Evolutionary conservation across 2,797 vertebrate species (phyloP), one percentile per base, ranked within the genome.

Genomic region (Emydoidea blandingii): DNA sequence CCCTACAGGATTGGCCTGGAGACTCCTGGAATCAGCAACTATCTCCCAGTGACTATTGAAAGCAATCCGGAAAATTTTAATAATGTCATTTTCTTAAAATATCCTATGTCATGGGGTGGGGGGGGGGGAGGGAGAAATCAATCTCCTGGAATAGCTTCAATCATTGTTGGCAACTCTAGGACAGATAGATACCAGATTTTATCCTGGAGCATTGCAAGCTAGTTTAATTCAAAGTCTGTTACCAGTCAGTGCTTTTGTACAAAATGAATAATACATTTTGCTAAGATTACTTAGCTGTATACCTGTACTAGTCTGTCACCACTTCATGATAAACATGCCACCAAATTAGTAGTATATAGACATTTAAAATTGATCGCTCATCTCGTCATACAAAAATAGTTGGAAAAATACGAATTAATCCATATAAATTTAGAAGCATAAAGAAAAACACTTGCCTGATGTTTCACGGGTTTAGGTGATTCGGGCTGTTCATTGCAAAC

Each of bases 391-490:
- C 79, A 94, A 85, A 47, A 92, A 76, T 86, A 1, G 81, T 78
- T 10, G 68, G 85, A 84, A 90, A 49, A n/a, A 65, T 1, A 94
- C 89, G 50, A 92, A 56, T 87, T 96, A 5, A 1, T 87, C 95
- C 93, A 41, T 1, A 10, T 23, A 85, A 94, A n/a, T 96, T 84
- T 47, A 97, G 96, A 97, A 98, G 95, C 97, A 95, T 54, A 97
- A 97, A 96, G 95, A 98, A 97, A 97, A 96, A 96, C 97, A 99
- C 99, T 99, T 99, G 99, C 99, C 99, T 99, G 99, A 91, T 98
- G 98, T 98, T 99, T 99, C 98, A 99, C 98, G 98, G 99, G 99
- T 98, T 99, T 99, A 92, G 99, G 99, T 89, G 99, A 99, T 98
- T 99, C 99, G 94, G 99, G 99, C 99, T 99, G 99, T 98, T 98